Conservation (phyloP, 2,113 vertebrate species). For the Psephotus haematonotus region DNA sequence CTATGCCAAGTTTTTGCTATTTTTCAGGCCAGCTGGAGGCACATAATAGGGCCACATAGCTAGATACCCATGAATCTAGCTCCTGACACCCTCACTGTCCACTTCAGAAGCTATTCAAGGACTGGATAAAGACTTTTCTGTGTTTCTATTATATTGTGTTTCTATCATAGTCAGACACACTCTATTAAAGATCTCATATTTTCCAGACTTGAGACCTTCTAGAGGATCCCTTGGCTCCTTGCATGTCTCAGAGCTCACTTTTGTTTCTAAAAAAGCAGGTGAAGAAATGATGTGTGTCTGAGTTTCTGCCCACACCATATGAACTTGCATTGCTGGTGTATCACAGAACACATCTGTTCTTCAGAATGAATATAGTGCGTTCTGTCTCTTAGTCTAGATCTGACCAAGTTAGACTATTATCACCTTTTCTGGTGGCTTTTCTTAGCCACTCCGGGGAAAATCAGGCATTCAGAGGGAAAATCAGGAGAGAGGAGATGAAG, state of each 20-base stretch:
- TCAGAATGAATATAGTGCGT: neutral
- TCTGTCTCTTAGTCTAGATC: neutral
- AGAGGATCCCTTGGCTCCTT: rapidly evolving
- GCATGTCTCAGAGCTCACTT: neutral
- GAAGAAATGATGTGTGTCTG: neutral
- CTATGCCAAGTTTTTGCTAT: neutral
- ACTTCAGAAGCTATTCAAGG: neutral
- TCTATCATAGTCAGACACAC: neutral
- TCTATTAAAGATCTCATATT: neutral
- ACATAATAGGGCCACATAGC: neutral
- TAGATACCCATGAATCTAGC: neutral
- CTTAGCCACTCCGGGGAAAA: neutral
- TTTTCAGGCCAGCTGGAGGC: neutral
- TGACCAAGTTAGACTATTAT: neutral
- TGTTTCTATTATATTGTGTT: neutral
- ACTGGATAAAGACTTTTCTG: neutral
- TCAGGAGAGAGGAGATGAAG: neutral
- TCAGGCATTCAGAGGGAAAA: neutral
- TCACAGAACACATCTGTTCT: neutral
- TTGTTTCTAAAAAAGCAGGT: neutral
- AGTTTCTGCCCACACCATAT: neutral
- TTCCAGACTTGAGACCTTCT: neutral
- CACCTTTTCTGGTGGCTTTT: neutral
- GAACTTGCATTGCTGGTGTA: neutral
- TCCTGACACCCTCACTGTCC: neutral